A percentile compares a stretch with the other conserved stretches of the same genome.
phyloP scores from a whole-genome alignment of 2,113 vertebrate species.

The Microtus richardsoni region DNA sequence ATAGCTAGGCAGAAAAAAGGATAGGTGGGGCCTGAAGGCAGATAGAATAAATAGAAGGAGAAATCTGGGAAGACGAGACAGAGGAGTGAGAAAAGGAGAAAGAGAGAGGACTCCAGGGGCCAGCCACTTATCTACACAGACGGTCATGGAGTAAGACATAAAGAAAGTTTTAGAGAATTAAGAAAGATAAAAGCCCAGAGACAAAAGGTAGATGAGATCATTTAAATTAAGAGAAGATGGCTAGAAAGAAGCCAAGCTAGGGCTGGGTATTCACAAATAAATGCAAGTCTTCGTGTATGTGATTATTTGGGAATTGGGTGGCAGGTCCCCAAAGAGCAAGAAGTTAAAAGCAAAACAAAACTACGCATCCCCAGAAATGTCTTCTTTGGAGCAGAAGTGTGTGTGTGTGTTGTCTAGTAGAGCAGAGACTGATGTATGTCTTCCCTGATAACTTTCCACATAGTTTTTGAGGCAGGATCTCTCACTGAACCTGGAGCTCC shows the following conservation, averaged over 20 bases:
- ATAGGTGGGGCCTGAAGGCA: background rate
- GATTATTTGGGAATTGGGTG: too few species aligned
- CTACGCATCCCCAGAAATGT: background rate
- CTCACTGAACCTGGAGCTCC: background rate
- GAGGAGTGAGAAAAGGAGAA: background rate
- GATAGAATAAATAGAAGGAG: background rate
- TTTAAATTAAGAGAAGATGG: background rate
- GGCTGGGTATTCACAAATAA: too few species aligned
- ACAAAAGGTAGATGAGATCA: background rate
- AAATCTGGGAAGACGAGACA: background rate
- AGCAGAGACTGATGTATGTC: background rate
- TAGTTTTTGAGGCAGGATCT: background rate
- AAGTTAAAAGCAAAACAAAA: too few species aligned
- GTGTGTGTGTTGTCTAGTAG: background rate
- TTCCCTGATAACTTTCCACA: background rate
- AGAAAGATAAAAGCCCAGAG: background rate
- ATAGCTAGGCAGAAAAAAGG: background rate
- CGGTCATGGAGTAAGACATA: background rate
- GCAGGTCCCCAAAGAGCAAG: too few species aligned
- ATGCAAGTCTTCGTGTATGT: too few species aligned
- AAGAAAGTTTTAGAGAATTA: background rate
- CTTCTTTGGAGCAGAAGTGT: background rate
- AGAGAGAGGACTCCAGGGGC: background rate
- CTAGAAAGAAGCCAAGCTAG: background rate
- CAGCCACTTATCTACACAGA: background rate